Base-by-base conservation (phyloP, 1,140 invertebrate genomes). In the Bombus sylvicola region DNA sequence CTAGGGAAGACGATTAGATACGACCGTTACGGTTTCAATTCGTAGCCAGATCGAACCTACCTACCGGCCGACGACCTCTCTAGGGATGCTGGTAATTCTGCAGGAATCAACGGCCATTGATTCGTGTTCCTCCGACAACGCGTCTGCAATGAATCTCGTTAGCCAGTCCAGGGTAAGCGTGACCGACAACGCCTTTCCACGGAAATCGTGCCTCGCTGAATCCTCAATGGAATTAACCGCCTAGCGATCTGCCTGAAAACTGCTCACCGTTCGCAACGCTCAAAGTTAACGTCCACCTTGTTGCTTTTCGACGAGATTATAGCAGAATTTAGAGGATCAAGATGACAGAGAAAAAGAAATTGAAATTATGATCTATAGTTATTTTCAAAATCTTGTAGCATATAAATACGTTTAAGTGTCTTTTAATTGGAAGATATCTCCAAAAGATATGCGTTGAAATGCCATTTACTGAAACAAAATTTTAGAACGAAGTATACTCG, bases 41-140 rank as follows among this genome's bases (percentile, higher is more conserved):
- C 31, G 73, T 47, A 31, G 39, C 12, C 18, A 31, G 28, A 53
- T 53, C 28, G 75, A n/a, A 37, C 53, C 37, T 41, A 59, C n/a
- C 41, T 59, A 71, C 28, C 39, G 41, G n/a, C 18, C 18, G 47
- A 53, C 47, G 18, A 53, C 64, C 64, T 86, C 71, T 86, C 78
- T 47, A 15, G 68, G 72, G 79, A 89, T 66, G 69, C 87, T 81
- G 87, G 86, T 86, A 89, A 86, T 74, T 89, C 73, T 59, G n/a
- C 43, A 71, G n/a, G 76, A 83, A 89, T 89, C 79, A 83, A 86
- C 81, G 79, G n/a, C 41, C 69, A 88, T 89, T 72, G 74, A 82
- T 57, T 88, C 64, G 64, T 53, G 79, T 18, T 62, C 64, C 73
- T 76, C 31, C 53, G 73, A 66, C 59, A 81, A 85, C 53, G 74